A percentile compares a stretch with the other conserved stretches of the same genome.
Evolutionary conservation across 1,140 invertebrate genomes (phyloP).

Genomic region (Cecropterus lyciades): DNA sequence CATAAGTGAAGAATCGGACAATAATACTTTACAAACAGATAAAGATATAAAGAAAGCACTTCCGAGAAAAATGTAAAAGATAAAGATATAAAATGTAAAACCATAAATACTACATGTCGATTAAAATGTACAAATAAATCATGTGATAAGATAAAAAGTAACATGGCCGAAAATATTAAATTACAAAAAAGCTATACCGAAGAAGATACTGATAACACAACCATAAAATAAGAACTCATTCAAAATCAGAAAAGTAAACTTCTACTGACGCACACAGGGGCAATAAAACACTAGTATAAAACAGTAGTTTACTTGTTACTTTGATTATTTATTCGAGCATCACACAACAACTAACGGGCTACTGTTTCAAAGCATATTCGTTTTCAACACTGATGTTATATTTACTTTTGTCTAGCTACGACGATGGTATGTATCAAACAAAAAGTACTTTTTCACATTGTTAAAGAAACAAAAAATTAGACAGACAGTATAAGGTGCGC

Average conservation of each 20-base stretch:
- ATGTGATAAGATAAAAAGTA: slow-evolving; percentile 9
- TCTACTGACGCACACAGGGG: too few relatives aligned
- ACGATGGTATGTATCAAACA: too few relatives aligned
- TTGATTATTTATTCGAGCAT: too few relatives aligned
- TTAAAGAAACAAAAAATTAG: too few relatives aligned
- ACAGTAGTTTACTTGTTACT: too few relatives aligned
- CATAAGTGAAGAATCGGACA: background rate
- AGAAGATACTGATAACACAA: background rate
- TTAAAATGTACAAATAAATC: slow-evolving; percentile 16
- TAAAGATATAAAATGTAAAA: slow-evolving; percentile 5
- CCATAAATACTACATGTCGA: slow-evolving; percentile 15
- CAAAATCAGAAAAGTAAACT: background rate
- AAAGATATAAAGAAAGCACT: background rate
- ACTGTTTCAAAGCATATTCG: too few relatives aligned
- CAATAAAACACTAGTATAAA: too few relatives aligned
- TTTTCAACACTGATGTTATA: too few relatives aligned
- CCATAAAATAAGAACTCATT: background rate
- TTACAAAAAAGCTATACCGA: background rate
- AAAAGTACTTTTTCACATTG: too few relatives aligned
- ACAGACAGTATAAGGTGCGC: too few relatives aligned
- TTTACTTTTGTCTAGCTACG: too few relatives aligned
- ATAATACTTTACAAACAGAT: slow-evolving; percentile 2
- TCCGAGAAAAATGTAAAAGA: slow-evolving; percentile 1
- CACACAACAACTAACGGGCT: too few relatives aligned
- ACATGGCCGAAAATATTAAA: background rate